Base-by-base conservation (phyloP, 2,113 vertebrate species). In the Aplodontia rufa region DNA sequence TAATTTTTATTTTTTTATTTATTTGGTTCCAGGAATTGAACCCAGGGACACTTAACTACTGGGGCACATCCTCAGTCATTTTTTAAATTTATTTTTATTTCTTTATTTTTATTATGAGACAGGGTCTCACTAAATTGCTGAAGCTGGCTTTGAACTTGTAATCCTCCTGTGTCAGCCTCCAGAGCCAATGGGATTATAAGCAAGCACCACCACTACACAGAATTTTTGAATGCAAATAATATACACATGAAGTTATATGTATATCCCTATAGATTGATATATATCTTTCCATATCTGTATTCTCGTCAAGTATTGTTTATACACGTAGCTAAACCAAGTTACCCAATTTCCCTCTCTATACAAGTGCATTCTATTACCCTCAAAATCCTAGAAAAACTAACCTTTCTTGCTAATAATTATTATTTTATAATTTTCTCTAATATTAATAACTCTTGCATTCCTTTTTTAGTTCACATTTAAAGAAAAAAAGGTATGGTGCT, bases 371-470 rank as follows among this genome's bases (percentile, higher is more conserved):
- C 9, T 76, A 72, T 60, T 81, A 72, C 8, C 3, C 53, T 85
- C 91, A 94, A 90, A 92, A 74, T 68, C 20, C 9, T 55, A 86
- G 6, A 81, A 93, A 91, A 93, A 45, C 58, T 91, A 66, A 81
- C 35, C 85, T 78, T 83, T 89, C 42, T 86, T 95, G 26, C 55
- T 53, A 87, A 80, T 58, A 92, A 32, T 87, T 83, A 83, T 86
- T 74, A 88, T 51, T 92, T 96, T 64, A 93, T 24, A 68, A 80
- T 90, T 82, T 80, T 58, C 28, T 66, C 16, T 69, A 93, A 69
- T 51, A 91, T 83, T 37, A 58, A 83, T 94, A 96, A 82, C 16
- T 28, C 8, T 55, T 87, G 3, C 53, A 5, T 1, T 91, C 13
- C 28, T 55, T 96, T 96, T 95, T 94, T 72, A 66, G 22, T 86